These are phyloP conservation scores for Taurulus bubalis DNA, from an alignment of 2,113 vertebrate genomes.

Conservation along the genomic window DNA sequence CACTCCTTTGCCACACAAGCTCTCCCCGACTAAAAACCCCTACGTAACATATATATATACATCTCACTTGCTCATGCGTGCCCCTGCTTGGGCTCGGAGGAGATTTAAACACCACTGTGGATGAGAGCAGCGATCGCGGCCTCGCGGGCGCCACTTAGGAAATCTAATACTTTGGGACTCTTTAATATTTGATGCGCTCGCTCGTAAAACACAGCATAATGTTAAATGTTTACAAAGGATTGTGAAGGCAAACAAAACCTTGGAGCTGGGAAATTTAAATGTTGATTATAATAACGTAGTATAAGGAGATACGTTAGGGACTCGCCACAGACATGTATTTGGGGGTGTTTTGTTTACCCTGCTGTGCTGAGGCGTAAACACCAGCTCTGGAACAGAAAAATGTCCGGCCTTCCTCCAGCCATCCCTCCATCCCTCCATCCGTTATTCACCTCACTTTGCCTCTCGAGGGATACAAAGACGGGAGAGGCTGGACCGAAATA, in stretches of 20 bases:
- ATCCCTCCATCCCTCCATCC: not conserved
- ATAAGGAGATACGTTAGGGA: not conserved
- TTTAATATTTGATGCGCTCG: slow-evolving; percentile 63
- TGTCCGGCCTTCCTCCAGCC: not conserved
- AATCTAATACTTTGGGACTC: slow-evolving; percentile 33
- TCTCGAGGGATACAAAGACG: slow-evolving; percentile 7
- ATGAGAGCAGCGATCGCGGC: slow-evolving; percentile 34
- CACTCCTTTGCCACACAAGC: slow-evolving; percentile 4
- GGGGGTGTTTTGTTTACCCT: slow-evolving; percentile 15
- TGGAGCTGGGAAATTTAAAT: slow-evolving; percentile 1
- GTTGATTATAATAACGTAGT: not conserved
- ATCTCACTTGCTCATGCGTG: slow-evolving; percentile 37
- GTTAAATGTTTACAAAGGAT: slow-evolving; percentile 45
- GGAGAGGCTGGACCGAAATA: slow-evolving; percentile 47
- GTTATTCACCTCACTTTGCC: slow-evolving; percentile 11
- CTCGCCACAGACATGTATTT: not conserved
- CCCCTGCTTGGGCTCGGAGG: slow-evolving; percentile 16
- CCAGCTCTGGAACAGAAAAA: not conserved
- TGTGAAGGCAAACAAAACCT: slow-evolving; percentile 44
- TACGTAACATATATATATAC: slow-evolving; percentile 58
- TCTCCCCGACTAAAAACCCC: slow-evolving; percentile 20
- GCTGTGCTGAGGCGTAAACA: not conserved
- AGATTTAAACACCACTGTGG: slow-evolving; percentile 26
- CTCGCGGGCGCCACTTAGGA: slow-evolving; percentile 35
- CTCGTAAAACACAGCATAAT: slow-evolving; percentile 29